These are phyloP conservation scores for Gnathonemus echidnorhynchus DNA, from an alignment of 2,113 vertebrate species.

Conservation along the genomic window DNA sequence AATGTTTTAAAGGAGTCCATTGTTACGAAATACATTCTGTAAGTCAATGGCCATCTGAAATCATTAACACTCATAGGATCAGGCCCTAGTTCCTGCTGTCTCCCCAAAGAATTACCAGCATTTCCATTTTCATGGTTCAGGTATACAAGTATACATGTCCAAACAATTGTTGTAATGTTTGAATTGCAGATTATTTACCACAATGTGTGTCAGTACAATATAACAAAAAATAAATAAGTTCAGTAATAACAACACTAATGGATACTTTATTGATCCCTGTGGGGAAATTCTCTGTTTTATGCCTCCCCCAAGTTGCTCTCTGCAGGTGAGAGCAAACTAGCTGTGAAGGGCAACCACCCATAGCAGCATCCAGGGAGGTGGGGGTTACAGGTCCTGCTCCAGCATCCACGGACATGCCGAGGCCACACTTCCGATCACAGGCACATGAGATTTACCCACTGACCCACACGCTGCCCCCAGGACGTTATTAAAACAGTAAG, in stretches of 20 bases:
- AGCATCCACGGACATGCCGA: too few relatives aligned
- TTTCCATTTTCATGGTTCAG: not conserved
- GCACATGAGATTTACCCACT: too few relatives aligned
- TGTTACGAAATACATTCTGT: not conserved
- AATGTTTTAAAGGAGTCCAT: not conserved
- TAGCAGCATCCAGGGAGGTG: too few relatives aligned
- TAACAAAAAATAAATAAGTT: not conserved
- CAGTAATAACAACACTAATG: not conserved
- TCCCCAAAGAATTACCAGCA: not conserved
- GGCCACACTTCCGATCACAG: too few relatives aligned
- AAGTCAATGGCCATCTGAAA: not conserved
- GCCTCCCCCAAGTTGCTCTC: too few relatives aligned
- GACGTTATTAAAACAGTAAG: not conserved
- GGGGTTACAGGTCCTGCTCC: too few relatives aligned
- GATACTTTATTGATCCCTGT: too few relatives aligned
- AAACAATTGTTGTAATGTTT: not conserved
- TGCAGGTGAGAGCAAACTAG: too few relatives aligned
- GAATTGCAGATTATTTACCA: not conserved
- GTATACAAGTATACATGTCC: not conserved
- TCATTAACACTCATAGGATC: not conserved
- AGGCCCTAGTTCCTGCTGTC: not conserved
- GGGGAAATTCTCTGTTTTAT: too few relatives aligned
- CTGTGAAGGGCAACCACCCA: too few relatives aligned
- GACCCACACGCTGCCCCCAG: too few relatives aligned
- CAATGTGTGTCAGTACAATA: not conserved